Conservation (phyloP, 2,113 vertebrate species). For the Ceratotherium simum region DNA sequence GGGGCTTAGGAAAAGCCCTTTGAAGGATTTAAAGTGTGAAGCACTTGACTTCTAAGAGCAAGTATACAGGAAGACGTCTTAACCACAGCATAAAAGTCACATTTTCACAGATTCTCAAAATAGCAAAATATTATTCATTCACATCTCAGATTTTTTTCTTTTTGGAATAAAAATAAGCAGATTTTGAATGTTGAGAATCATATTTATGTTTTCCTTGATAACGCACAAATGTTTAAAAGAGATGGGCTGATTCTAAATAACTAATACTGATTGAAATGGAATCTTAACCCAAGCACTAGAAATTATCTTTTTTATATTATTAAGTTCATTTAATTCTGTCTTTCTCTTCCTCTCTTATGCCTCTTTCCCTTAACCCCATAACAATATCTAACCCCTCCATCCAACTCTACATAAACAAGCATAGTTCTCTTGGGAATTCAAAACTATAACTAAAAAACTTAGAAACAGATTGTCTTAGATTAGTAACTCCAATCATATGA, state of each 20-base stretch:
- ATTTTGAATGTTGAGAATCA: conserved; percentile 34
- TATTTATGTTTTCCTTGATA: neutral
- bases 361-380: neutral
- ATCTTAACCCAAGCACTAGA: neutral
- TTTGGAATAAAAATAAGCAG: conserved; percentile 27
- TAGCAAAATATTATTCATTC: conserved; percentile 67
- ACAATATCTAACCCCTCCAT: neutral
- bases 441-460: conserved; percentile 37
- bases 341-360: neutral
- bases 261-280: neutral
- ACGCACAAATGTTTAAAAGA: conserved; percentile 23
- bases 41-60: conserved; percentile 56
- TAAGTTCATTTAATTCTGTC: neutral
- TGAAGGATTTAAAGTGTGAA: conserved; percentile 56
- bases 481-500: conserved; percentile 20
- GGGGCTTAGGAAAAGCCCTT: conserved; percentile 40
- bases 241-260: neutral
- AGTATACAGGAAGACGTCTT: conserved; percentile 39
- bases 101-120: conserved; percentile 69
- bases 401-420: neutral
- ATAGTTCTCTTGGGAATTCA: neutral
- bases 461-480: neutral
- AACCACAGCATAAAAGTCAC: neutral
- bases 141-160: neutral
- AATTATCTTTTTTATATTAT: neutral